These are phyloP conservation scores for Eulithis prunata DNA, from an alignment of 2,888 invertebrate genomes.

Conservation along the genomic window DNA sequence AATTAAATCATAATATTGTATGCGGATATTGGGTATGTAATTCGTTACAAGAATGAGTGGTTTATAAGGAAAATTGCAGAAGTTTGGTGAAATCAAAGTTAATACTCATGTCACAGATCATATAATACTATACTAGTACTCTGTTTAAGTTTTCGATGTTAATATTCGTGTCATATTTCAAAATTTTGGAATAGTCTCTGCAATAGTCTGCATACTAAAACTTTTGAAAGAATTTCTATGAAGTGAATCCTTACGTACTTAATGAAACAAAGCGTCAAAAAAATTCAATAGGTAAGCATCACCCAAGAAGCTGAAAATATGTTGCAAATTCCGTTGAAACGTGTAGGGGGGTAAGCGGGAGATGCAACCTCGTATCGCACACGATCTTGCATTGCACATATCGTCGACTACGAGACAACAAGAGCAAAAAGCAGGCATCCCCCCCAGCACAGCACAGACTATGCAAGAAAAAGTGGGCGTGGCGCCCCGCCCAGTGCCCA, in stretches of 20 bases:
- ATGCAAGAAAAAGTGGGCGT: conserved; percentile 78
- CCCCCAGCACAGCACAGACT: conserved; percentile 43
- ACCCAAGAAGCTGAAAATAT: conserved; percentile 1
- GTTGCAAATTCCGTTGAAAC: conserved; percentile 14
- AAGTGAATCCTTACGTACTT: too few species aligned
- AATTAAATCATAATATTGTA: conserved; percentile 69
- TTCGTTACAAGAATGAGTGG: conserved; percentile 5
- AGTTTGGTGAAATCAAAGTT: neutral
- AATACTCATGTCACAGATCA: too few species aligned
- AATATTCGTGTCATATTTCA: too few species aligned
- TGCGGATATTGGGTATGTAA: conserved; percentile 37
- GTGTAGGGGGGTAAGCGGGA: neutral
- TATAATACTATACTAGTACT: too few species aligned
- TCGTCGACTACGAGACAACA: conserved; percentile 44
- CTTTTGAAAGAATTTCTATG: too few species aligned
- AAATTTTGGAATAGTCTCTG: too few species aligned
- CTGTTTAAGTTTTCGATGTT: too few species aligned
- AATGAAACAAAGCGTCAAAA: neutral
- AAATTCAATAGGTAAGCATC: neutral
- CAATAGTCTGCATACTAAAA: too few species aligned
- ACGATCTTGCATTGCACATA: conserved; percentile 9
- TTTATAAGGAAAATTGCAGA: conserved; percentile 1
- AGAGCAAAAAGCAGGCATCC: conserved; percentile 56
- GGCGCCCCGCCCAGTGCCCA: conserved; percentile 77
- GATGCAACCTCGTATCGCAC: conserved; percentile 14